Evolutionary conservation across 2,888 invertebrate genomes (phyloP), one percentile per base, ranked within the genome.

Genomic region (Aspidiotus destructor): DNA sequence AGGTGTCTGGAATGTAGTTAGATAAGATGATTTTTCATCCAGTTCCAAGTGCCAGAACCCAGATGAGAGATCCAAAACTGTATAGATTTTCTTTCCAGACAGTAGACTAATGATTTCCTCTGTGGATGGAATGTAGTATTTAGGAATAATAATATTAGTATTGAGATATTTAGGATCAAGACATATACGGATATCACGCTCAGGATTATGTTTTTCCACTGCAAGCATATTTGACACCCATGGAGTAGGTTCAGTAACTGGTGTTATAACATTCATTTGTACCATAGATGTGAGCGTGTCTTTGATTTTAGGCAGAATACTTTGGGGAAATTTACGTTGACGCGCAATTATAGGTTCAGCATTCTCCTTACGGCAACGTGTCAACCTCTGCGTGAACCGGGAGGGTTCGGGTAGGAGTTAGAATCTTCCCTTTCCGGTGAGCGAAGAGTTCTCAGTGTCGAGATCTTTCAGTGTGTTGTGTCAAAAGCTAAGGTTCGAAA

Each of bases 1-100:
- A 16, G 73, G 74, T 2, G 72, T 73, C 17, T 70, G 71, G 61
- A 74, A 73, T 8, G 71, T 71, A n/a, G 72, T 72, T 7, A 71
- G 42, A 6, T 67, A 13, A n/a, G 70, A 69, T n/a, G 71, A 70
- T 13, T 71, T 69, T 52, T 72, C 70, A 28, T 72, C 72, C 13
- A 73, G 60, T 15, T 68, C 67, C 0, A 72, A 63, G 41, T 72
- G 72, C 55, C 55, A 55, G 16, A 55, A 55, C n/a, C 55, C 55
- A 10, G 55, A n/a, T 15, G 9, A n/a, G 10, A 55, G 15, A n/a
- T 55, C 16, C 10, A 55, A 8, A 10, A 55, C 55, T 55, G 55
- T 55, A 15, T n/a, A 55, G 10, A 55, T 8, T 15, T 10, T 55
- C 15, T 55, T 55, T n/a, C 15, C 15, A 8, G 55, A 8, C 15